Evolutionary conservation across 2,888 invertebrate genomes (phyloP), one percentile per base, ranked within the genome.

Genomic region (Leptinotarsa juncta): DNA sequence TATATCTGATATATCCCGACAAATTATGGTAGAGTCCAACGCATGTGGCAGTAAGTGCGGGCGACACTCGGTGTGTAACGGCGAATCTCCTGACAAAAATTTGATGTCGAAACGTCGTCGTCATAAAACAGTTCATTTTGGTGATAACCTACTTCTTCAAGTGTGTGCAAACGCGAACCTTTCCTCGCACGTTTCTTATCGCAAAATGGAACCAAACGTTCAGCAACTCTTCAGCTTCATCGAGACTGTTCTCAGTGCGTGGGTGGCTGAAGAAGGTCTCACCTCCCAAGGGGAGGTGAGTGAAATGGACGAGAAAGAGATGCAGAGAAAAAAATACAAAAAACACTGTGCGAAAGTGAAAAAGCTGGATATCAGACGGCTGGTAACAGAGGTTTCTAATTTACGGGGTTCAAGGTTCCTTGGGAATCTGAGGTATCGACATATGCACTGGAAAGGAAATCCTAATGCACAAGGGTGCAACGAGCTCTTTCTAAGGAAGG

Each of bases 401-500:
- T 86, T 94, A 77, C 91, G 91, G 71, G 93, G 93, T 42, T 91
- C 93, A 7, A 89, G 91, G 77, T 90, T 92, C 81, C 88, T 94
- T 81, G 94, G 94, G 66, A 93, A 93, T 84, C 90, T 93, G 67
- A 89, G 93, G 79, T 94, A 91, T 87, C 90, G 93, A 66, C 96
- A 96, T 87, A 92, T 94, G 83, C 96, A 96, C 88, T 95, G 95
- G 93, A 94, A 95, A 84, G 93, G 94, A 78, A 94, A 95, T 60
- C 94, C 95, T 74, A 95, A 95, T 87, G 94, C 95, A 73, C 95
- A 95, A 87, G 94, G 94, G 83, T 97, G 96, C 90, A 96, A 96
- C 87, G 95, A 96, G 88, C 90, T 93, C 83, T 96, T 97, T 89
- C 91, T 96, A 77, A 92, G 94, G 89, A 96, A 96, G 95, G 96